These are phyloP conservation scores for Xanthorhoe designata DNA, from an alignment of 2,888 invertebrate genomes.

Conservation along the genomic window DNA sequence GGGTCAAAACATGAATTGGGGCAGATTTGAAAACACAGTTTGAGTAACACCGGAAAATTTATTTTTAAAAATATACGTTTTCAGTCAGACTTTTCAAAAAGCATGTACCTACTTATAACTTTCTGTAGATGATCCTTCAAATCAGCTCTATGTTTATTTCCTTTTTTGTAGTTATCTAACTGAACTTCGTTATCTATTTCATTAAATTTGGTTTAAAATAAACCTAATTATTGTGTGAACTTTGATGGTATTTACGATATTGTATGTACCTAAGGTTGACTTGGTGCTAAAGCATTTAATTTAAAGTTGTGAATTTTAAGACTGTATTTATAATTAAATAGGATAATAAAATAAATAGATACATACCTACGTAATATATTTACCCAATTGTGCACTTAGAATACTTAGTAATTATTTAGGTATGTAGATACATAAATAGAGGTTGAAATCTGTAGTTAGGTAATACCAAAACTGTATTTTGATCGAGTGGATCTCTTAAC, in stretches of 20 bases:
- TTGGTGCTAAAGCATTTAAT: slow-evolving; percentile 57
- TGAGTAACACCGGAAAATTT: too few species aligned
- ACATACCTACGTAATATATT: background rate
- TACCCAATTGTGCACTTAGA: slow-evolving; percentile 1
- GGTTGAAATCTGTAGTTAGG: background rate
- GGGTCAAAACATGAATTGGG: too few species aligned
- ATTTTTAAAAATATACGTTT: too few species aligned
- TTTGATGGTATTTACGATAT: background rate
- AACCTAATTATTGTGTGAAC: too few species aligned
- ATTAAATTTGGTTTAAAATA: too few species aligned
- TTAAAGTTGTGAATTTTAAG: slow-evolving; percentile 62
- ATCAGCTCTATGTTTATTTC: too few species aligned
- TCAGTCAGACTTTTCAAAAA: too few species aligned
- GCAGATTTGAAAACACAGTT: too few species aligned
- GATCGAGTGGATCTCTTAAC: slow-evolving; percentile 38
- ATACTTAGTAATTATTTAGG: background rate
- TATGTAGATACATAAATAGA: slow-evolving; percentile 33
- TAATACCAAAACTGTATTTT: slow-evolving; percentile 49
- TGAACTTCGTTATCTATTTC: too few species aligned
- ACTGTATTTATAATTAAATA: slow-evolving; percentile 58
- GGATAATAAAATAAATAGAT: background rate
- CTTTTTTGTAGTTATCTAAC: too few species aligned
- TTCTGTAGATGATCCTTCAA: too few species aligned
- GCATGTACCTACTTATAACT: too few species aligned
- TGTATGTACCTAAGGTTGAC: slow-evolving; percentile 2